Evolutionary conservation across 2,888 invertebrate species (phyloP).

Genomic region (Mythimna lalbum): DNA sequence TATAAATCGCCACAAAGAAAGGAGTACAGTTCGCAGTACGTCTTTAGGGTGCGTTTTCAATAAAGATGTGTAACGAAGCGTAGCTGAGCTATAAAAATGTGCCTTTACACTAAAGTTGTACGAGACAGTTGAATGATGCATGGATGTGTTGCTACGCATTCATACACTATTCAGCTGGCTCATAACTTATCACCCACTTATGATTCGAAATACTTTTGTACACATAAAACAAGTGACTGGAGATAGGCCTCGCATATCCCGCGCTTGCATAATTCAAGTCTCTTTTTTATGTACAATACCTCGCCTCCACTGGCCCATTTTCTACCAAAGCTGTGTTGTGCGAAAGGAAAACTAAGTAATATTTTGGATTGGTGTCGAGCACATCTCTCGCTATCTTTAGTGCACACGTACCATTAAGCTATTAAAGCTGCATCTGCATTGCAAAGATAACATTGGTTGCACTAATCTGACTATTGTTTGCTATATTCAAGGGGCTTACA

Average conservation of each 20-base stretch:
- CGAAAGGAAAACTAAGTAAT: too few species aligned
- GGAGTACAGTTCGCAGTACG: background rate
- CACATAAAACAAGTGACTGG: background rate
- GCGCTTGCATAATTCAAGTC: background rate
- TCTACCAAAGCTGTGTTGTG: too few species aligned
- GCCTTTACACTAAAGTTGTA: background rate
- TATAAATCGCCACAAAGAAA: constrained; percentile 28
- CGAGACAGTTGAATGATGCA: background rate
- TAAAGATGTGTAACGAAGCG: background rate
- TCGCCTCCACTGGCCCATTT: background rate
- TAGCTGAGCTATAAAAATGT: background rate
- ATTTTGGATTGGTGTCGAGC: too few species aligned
- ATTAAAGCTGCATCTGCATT: constrained; percentile 31
- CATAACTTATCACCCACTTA: too few species aligned
- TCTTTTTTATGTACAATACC: background rate
- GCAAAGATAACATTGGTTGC: constrained; percentile 29
- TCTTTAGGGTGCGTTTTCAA: background rate
- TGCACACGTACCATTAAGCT: background rate
- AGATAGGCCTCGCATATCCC: background rate
- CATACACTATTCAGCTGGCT: too few species aligned
- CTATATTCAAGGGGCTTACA: constrained; percentile 9
- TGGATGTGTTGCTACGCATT: too few species aligned
- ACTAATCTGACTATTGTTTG: constrained; percentile 26
- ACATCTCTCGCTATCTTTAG: background rate
- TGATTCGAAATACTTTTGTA: background rate